These are phyloP conservation scores for Drosophila persimilis DNA, from an alignment of 1,140 invertebrate species.

Conservation along the genomic window DNA sequence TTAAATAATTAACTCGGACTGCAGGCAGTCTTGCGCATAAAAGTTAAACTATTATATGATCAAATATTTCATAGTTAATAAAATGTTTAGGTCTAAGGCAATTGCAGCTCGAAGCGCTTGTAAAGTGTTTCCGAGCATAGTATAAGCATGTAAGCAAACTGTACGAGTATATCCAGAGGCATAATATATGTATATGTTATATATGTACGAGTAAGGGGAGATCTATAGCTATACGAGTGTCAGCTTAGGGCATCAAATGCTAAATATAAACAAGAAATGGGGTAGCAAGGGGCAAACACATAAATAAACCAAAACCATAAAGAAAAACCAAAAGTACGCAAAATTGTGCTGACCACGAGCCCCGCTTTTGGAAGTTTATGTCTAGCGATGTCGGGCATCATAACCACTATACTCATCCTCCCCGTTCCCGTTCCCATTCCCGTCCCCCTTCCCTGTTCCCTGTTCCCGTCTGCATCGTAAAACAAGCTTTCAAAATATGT, in stretches of 20 bases:
- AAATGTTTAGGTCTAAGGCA: constrained; percentile 43
- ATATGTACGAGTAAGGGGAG: no score
- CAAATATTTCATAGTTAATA: constrained; percentile 50
- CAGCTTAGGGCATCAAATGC: constrained; percentile 49
- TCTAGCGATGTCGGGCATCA: constrained; percentile 26
- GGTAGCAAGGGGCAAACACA: neutral
- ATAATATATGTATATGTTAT: constrained; percentile 3
- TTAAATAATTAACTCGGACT: constrained; percentile 27
- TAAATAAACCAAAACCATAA: neutral
- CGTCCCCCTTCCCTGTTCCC: neutral
- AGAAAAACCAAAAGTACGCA: constrained; percentile 59
- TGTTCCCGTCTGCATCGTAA: constrained; percentile 21
- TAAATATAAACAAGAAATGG: constrained; percentile 19
- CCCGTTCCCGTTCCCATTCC: no score
- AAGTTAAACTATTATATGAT: constrained; percentile 49
- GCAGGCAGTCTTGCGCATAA: constrained; percentile 15
- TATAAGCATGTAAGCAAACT: constrained; percentile 14
- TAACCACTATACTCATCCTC: neutral
- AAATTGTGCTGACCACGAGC: constrained; percentile 67
- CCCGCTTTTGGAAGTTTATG: constrained; percentile 69
- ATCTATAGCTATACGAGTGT: constrained; percentile 12
- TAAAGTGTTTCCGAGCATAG: constrained; percentile 54
- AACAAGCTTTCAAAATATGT: constrained; percentile 72
- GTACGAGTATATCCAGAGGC: neutral
- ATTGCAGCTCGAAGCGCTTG: constrained; percentile 47